Percentiles rank a stretch among this genome's conserved stretches.
These are phyloP conservation scores for Sminthurinus aureus DNA, from an alignment of 2,888 invertebrate genomes.

Conservation along the genomic window DNA sequence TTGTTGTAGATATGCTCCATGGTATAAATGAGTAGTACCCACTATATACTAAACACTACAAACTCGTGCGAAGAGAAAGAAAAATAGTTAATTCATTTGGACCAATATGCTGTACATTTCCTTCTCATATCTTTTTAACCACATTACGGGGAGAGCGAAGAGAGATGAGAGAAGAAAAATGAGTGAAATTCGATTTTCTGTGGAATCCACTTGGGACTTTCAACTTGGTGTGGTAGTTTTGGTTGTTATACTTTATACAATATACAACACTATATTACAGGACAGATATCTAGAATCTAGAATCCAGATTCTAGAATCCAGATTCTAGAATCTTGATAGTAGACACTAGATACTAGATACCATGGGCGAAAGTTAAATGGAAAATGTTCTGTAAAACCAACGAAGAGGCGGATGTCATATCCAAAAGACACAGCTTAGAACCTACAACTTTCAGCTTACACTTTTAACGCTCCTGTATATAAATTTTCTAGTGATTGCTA, in stretches of 20 bases:
- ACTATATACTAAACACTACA: no score
- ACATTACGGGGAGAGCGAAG: background rate
- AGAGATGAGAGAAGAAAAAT: slow-evolving; percentile 14
- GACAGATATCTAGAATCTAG: no score
- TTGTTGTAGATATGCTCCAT: no score
- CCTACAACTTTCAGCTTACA: background rate
- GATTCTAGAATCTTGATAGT: no score
- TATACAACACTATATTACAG: background rate
- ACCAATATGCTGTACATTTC: slow-evolving; percentile 1
- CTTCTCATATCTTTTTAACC: background rate
- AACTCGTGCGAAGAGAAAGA: background rate
- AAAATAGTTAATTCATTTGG: background rate
- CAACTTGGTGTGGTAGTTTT: background rate
- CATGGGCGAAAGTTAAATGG: no score
- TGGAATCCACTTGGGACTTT: slow-evolving; percentile 23
- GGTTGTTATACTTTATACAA: background rate
- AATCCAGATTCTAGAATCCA: no score
- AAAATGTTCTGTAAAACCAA: background rate
- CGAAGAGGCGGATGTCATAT: background rate
- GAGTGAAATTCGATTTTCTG: slow-evolving; percentile 32
- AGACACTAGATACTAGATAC: no score
- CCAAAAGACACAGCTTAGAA: background rate
- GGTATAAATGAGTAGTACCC: no score
- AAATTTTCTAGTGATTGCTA: no score
- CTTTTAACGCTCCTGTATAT: background rate